A percentile compares a stretch with the other conserved stretches of the same genome.
Evolutionary conservation across 2,797 vertebrate species (phyloP).

Genomic region (Enteromius fasciolatus): DNA sequence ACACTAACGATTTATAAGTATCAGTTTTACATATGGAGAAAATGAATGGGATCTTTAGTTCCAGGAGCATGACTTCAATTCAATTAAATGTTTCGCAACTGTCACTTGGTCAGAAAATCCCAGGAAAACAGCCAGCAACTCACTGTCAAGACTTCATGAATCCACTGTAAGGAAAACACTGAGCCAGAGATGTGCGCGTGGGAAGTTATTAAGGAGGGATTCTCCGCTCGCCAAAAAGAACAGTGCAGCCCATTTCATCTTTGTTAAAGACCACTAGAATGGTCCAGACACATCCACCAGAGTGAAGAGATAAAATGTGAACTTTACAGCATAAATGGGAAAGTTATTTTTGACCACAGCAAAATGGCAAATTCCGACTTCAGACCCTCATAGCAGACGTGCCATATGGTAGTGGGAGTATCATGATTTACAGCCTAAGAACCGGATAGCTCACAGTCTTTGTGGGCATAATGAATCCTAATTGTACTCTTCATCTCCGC

Average conservation of each 20-base stretch:
- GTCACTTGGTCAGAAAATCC: slow-evolving; percentile 2
- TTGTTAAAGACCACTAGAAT: slow-evolving; percentile 1
- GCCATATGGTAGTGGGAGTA: slow-evolving; percentile 45
- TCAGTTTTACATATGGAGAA: not conserved
- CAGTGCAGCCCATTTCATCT: slow-evolving; percentile 17
- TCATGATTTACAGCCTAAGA: slow-evolving; percentile 30
- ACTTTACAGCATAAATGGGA: slow-evolving; percentile 24
- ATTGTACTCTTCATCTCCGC: not conserved
- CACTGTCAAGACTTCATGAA: slow-evolving; percentile 16
- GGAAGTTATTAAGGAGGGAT: slow-evolving; percentile 36
- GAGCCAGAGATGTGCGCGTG: not conserved
- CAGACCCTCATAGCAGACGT: slow-evolving; percentile 19
- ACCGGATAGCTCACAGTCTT: slow-evolving; percentile 6
- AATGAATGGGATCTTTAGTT: not conserved
- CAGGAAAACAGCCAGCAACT: not conserved
- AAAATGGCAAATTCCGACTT: slow-evolving; percentile 13
- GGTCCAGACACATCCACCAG: not conserved
- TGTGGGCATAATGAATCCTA: slow-evolving; percentile 30
- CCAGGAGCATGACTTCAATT: not conserved
- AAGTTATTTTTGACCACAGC: slow-evolving; percentile 21
- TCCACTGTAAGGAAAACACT: slow-evolving; percentile 21
- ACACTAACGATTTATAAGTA: not conserved
- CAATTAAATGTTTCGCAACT: not conserved
- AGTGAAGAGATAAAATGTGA: not conserved
- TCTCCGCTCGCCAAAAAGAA: slow-evolving; percentile 1